Evolutionary conservation across 2,888 invertebrate genomes (phyloP).

Genomic region (Monochamus alternatus): DNA sequence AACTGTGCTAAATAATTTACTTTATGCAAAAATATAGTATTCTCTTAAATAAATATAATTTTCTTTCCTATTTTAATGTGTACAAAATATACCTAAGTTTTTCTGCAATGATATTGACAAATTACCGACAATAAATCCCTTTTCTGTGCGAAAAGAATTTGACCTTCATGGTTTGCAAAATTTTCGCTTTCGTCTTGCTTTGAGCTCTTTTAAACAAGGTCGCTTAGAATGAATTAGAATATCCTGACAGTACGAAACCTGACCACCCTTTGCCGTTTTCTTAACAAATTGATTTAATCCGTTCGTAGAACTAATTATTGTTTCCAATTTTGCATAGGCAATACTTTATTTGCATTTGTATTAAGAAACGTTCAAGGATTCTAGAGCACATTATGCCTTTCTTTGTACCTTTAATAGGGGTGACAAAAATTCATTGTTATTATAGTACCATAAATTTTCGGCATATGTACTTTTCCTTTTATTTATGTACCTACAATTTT

Average conservation of each 20-base stretch:
- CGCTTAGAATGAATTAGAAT: slow-evolving; percentile 11
- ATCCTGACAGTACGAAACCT: not conserved
- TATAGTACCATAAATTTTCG: not conserved
- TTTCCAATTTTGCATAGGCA: slow-evolving; percentile 40
- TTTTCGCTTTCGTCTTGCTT: not conserved
- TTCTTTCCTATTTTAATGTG: too few relatives aligned
- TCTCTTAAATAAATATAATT: too few relatives aligned
- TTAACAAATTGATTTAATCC: slow-evolving; percentile 46
- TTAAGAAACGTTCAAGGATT: not conserved
- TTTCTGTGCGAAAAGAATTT: not conserved
- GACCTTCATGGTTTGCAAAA: not conserved
- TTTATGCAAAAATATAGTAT: too few relatives aligned
- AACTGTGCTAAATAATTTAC: too few relatives aligned
- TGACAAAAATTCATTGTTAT: not conserved
- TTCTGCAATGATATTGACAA: not conserved
- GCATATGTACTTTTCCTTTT: not conserved
- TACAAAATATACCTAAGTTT: not conserved
- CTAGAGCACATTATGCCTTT: not conserved
- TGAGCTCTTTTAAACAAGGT: not conserved
- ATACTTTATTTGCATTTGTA: slow-evolving; percentile 20
- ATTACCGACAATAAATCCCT: not conserved
- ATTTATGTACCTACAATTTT: not conserved
- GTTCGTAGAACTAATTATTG: slow-evolving; percentile 44
- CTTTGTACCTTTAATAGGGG: not conserved
- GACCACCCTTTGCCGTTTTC: not conserved